Evolutionary conservation across 2,888 invertebrate genomes (phyloP).

Genomic region (Tiliacea aurago): DNA sequence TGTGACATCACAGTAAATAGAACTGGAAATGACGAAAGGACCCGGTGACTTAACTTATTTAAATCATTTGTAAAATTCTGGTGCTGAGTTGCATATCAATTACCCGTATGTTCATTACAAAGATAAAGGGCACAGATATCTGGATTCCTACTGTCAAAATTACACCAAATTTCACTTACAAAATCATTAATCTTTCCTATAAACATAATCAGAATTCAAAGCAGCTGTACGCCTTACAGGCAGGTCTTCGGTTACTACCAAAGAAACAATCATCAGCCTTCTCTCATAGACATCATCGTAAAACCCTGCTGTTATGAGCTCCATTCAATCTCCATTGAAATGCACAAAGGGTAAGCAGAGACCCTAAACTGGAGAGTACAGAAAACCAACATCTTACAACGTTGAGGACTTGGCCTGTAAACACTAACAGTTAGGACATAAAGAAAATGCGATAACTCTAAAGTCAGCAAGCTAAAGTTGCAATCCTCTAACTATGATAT

Average conservation of each 20-base stretch:
- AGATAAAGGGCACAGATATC: not conserved
- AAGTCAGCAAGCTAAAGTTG: not conserved
- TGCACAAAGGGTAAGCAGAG: slow-evolving; percentile 47
- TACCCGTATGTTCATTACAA: no score
- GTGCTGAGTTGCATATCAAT: no score
- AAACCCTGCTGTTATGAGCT: slow-evolving; percentile 47
- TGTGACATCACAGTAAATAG: no score
- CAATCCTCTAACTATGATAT: not conserved
- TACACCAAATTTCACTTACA: not conserved
- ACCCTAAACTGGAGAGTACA: not conserved
- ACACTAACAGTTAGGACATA: no score
- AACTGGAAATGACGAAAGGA: no score
- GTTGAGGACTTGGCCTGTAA: not conserved
- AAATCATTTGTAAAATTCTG: no score
- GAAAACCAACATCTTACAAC: slow-evolving; percentile 9
- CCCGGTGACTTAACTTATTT: no score
- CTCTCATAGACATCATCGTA: slow-evolving; percentile 52
- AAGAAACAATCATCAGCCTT: slow-evolving; percentile 40
- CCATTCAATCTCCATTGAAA: slow-evolving; percentile 57
- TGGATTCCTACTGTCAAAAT: not conserved
- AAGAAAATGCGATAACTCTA: not conserved
- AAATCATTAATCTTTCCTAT: not conserved
- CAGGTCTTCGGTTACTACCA: slow-evolving; percentile 12
- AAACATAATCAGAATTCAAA: not conserved
- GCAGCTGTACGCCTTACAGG: not conserved